Percentiles rank a stretch among this genome's conserved stretches.
Conservation (phyloP, 1,140 invertebrate species). For the Mercenaria mercenaria region DNA sequence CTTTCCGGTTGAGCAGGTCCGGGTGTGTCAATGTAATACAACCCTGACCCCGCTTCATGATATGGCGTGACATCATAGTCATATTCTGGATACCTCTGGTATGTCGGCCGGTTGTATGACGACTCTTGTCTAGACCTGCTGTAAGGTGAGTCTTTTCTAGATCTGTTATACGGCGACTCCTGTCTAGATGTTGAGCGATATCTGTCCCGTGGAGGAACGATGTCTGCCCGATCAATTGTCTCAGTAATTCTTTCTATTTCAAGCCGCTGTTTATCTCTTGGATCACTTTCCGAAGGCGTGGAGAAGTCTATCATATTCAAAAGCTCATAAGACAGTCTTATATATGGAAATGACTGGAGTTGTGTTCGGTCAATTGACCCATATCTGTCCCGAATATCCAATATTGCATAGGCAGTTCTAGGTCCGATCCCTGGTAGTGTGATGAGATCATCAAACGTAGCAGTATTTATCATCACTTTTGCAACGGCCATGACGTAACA, state of each 20-base stretch:
- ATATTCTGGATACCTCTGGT: background rate
- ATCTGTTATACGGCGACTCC: no score
- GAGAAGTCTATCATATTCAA: constrained; percentile 25
- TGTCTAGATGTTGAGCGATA: background rate
- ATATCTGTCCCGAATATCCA: background rate
- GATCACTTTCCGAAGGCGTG: background rate
- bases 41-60: background rate
- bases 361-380: background rate
- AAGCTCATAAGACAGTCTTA: background rate
- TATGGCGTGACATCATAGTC: background rate
- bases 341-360: background rate
- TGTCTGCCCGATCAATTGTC: background rate
- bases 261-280: background rate
- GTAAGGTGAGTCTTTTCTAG: background rate
- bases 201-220: background rate
- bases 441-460: background rate
- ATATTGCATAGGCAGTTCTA: background rate
- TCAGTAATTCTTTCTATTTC: background rate
- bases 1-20: background rate
- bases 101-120: background rate
- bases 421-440: background rate
- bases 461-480: background rate
- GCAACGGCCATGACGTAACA: background rate
- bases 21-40: background rate
- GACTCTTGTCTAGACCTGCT: no score